Conservation (phyloP, 2,797 vertebrate genomes). For the Enteromius unitaeniatus region DNA sequence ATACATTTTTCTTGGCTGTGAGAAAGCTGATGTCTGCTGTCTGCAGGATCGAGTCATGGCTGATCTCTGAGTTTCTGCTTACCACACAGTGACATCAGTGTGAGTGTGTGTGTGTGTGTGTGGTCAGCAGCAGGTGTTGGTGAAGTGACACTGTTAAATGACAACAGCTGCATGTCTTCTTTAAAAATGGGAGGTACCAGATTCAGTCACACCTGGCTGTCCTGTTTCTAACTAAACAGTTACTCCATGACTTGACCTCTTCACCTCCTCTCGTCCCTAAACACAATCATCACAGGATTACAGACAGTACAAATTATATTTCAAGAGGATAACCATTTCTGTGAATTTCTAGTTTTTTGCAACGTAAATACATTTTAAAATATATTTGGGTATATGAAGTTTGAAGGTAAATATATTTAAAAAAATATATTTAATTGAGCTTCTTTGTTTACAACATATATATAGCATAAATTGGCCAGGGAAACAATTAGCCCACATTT, state of each 20-base stretch:
- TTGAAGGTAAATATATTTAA: background rate
- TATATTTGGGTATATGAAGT: background rate
- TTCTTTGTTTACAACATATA: background rate
- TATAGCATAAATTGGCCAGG: background rate
- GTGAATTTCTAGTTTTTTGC: background rate
- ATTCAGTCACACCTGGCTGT: constrained; percentile 43
- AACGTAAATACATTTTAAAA: background rate
- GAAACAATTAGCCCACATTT: background rate
- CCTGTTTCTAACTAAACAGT: constrained; percentile 18
- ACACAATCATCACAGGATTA: background rate
- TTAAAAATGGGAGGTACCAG: constrained; percentile 56
- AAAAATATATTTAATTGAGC: background rate
- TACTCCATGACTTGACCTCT: constrained; percentile 1
- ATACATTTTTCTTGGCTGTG: background rate
- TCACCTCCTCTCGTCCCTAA: background rate
- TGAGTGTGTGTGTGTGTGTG: constrained; percentile 49
- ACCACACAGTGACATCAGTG: constrained; percentile 4
- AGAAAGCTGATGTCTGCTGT: constrained; percentile 17
- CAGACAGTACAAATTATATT: background rate
- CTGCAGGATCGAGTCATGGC: background rate
- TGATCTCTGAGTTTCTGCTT: constrained; percentile 9
- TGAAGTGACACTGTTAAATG: constrained; percentile 50
- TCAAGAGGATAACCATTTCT: background rate
- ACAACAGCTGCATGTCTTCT: constrained; percentile 63
- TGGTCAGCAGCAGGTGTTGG: constrained; percentile 55